Conservation (phyloP, 1,140 invertebrate genomes). For the Ladona fulva region DNA sequence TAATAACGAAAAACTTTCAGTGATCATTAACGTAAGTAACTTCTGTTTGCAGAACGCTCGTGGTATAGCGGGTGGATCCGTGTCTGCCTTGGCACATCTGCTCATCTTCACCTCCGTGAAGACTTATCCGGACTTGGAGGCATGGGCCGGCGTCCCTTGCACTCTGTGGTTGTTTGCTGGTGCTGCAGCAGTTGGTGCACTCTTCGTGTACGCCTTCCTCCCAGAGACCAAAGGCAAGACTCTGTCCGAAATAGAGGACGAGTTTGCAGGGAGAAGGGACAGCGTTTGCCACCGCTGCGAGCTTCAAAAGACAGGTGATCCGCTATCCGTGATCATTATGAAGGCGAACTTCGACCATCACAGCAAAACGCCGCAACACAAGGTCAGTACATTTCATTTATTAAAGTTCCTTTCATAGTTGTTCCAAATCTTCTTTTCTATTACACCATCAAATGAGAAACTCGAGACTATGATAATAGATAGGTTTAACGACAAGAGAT, state of each 20-base stretch:
- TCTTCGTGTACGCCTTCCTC: slow-evolving; percentile 57
- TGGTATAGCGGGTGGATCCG: slow-evolving; percentile 56
- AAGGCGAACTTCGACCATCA: no score
- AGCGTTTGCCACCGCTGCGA: slow-evolving; percentile 21
- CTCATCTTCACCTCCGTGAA: slow-evolving; percentile 61
- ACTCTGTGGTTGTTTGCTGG: slow-evolving; percentile 67
- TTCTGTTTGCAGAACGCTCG: slow-evolving; percentile 28
- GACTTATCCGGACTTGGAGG: slow-evolving; percentile 52
- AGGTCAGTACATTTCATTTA: no score
- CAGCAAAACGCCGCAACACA: no score
- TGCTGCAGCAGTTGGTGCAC: slow-evolving; percentile 52
- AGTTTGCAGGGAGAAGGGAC: slow-evolving; percentile 43
- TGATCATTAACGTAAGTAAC: background rate
- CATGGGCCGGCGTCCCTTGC: slow-evolving; percentile 36
- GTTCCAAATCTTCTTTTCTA: no score
- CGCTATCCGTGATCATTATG: no score
- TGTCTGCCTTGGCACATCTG: slow-evolving; percentile 57
- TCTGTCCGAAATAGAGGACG: slow-evolving; percentile 64
- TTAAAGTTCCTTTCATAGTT: no score
- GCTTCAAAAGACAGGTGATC: no score
- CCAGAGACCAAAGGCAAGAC: slow-evolving; percentile 74
- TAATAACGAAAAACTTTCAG: background rate
- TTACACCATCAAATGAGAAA: no score
- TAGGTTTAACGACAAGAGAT: no score
- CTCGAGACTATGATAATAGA: no score